Evolutionary conservation across 2,888 invertebrate genomes (phyloP), one percentile per base, ranked within the genome.

Genomic region (Chloroclystis v-ata): DNA sequence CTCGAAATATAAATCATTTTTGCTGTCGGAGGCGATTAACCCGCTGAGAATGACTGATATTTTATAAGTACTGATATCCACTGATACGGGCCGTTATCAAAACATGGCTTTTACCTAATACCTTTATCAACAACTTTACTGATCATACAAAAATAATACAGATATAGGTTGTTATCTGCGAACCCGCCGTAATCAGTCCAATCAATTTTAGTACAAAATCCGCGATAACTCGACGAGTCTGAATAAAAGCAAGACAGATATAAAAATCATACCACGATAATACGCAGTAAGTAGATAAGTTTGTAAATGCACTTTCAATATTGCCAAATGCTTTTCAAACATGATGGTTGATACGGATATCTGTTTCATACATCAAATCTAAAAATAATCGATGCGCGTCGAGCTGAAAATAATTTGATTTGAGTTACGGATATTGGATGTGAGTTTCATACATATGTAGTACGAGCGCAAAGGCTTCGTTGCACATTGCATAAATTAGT

Each of bases 191-290:
- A 78, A 82, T 79, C 78, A 70, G 60, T 48, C 70, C 77, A 82
- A 82, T 82, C 80, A 80, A 81, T 78, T 77, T 75, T 66, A 65
- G 65, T 67, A 66, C 65, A 66, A 74, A 74, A 78, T 78, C 78
- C 72, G 52, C 56, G 78, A 80, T 82, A 78, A 60, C 65, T 40
- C 43, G 45, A 72, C 76, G 57, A 65, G 65, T 65, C 59, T 57
- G 57, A 57, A 65, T 60, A 61, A 69, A 70, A 72, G 69, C 68
- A 71, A 76, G 74, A 73, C 71, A 69, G 63, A 64, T 64, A 65
- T 69, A 75, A 68, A 75, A 71, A 74, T 73, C 69, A 59, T 74
- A 58, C 55, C 57, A 4, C 14, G 63, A 68, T 68, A 66, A 67
- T 67, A 51, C 49, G 44, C 42, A 49, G 43, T 46, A 52, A 49